Conservation (phyloP, 1,140 invertebrate species). For the Archivesica marissinica region DNA sequence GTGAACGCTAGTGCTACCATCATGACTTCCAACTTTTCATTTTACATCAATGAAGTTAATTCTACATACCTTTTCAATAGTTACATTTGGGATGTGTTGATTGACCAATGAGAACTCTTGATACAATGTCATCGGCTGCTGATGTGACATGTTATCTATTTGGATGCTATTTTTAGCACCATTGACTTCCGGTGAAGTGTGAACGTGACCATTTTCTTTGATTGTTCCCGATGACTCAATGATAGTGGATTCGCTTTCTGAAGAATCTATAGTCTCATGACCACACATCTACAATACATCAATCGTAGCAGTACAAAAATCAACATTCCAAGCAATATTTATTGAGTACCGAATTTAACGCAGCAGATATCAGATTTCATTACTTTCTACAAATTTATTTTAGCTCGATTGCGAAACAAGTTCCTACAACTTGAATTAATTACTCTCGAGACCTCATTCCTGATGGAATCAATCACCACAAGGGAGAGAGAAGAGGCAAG, state of each 20-base stretch:
- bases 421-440: no score
- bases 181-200: conserved; percentile 48
- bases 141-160: conserved; percentile 61
- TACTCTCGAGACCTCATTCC: no score
- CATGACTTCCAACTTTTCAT: neutral
- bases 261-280: conserved; percentile 77
- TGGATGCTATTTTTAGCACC: conserved; percentile 29
- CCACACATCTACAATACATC: conserved; percentile 83
- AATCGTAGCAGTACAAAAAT: no score
- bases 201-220: conserved; percentile 32
- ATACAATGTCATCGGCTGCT: conserved; percentile 85
- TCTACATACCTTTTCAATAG: conserved; percentile 86
- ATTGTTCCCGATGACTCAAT: conserved; percentile 8
- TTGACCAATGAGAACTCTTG: conserved; percentile 95
- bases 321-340: no score
- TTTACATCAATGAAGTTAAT: neutral
- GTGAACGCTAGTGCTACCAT: no score
- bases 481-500: no score
- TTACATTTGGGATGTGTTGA: conserved; percentile 93
- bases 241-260: conserved; percentile 59
- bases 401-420: no score
- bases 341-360: no score
- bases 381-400: no score
- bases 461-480: no score
- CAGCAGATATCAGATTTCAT: no score